Conservation (phyloP, 92 coral and sea anemone genomes). For the Umimayanthus kanabou region DNA sequence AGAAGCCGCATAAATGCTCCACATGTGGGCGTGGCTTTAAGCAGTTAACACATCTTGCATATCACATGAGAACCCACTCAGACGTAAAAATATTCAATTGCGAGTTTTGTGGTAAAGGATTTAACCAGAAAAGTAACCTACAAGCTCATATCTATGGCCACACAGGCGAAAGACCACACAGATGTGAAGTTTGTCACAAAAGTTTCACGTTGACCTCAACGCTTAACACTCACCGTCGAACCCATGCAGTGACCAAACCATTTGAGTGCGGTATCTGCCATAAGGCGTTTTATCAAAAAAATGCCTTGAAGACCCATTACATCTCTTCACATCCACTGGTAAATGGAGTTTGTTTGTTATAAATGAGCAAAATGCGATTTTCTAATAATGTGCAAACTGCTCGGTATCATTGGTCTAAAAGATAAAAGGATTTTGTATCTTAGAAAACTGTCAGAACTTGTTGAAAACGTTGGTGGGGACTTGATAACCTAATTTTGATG, state of each 20-base stretch:
- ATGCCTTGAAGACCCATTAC: slow-evolving; percentile 84
- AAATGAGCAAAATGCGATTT: neutral
- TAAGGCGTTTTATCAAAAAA: slow-evolving; percentile 86
- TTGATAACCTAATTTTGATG: too few species aligned
- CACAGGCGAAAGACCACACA: slow-evolving; percentile 85
- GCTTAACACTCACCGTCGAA: slow-evolving; percentile 81
- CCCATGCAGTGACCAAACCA: slow-evolving; percentile 74
- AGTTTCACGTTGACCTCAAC: slow-evolving; percentile 86
- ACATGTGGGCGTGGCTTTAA: slow-evolving; percentile 88
- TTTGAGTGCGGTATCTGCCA: slow-evolving; percentile 72
- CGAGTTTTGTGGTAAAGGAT: slow-evolving; percentile 80
- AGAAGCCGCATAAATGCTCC: slow-evolving; percentile 80
- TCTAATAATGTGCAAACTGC: too few species aligned
- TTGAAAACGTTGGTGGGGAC: too few species aligned
- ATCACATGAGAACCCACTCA: slow-evolving; percentile 90
- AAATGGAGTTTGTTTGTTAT: slow-evolving; percentile 59
- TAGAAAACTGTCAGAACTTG: too few species aligned
- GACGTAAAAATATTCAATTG: slow-evolving; percentile 76
- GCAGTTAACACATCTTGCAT: slow-evolving; percentile 85
- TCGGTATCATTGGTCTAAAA: too few species aligned
- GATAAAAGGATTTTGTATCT: too few species aligned
- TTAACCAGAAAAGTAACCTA: slow-evolving; percentile 84
- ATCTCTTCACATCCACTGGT: slow-evolving; percentile 83
- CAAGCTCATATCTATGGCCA: slow-evolving; percentile 87
- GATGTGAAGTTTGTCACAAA: slow-evolving; percentile 73